Evolutionary conservation across 2,888 invertebrate genomes (phyloP), one percentile per base, ranked within the genome.

Genomic region (Glaucopsyche alexis): DNA sequence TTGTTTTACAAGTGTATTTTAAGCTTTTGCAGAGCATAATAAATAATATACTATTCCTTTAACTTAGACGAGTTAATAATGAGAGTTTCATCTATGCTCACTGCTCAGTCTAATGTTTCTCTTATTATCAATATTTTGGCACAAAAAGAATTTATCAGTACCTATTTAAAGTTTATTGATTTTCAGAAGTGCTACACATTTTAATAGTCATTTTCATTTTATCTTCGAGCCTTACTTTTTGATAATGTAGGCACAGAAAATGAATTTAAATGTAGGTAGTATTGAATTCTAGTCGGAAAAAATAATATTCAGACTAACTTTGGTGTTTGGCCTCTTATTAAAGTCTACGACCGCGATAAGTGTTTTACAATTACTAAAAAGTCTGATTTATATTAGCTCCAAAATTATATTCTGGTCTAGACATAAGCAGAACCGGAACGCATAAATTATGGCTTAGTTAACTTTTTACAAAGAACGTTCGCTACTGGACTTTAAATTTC

Each of bases 1-100:
- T 13, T 55, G 55, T 55, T 55, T 55, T 3, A 60, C 60, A 60
- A 11, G 60, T 29, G 60, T 60, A 29, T 60, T 60, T 60, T 60
- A 19, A 60, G 29, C 29, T 19, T 60, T 29, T 60, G 60, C 60
- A 29, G 29, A 29, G 60, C 60, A 9, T 29, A 60, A 29, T 60
- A n/a, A n/a, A 29, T 60, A 13, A 11, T 60, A 60, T 29, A 29
- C 3, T n/a, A n/a, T n/a, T n/a, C 55, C 13, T 49, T 13, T 9
- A 55, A 55, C 3, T 60, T 19, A 47, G 47, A 13, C 9, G 3
- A 42, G 1, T 60, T 13, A 16, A 13, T 29, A 60, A 60, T 60
- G 29, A 60, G 11, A 60, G 29, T 29, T 60, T 11, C 6, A 60
- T 60, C 60, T 60, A 60, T 60, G 60, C 60, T 60, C 60, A 60